These are phyloP conservation scores for Dryocosmus kuriphilus DNA, from an alignment of 2,888 invertebrate species.

Conservation along the genomic window DNA sequence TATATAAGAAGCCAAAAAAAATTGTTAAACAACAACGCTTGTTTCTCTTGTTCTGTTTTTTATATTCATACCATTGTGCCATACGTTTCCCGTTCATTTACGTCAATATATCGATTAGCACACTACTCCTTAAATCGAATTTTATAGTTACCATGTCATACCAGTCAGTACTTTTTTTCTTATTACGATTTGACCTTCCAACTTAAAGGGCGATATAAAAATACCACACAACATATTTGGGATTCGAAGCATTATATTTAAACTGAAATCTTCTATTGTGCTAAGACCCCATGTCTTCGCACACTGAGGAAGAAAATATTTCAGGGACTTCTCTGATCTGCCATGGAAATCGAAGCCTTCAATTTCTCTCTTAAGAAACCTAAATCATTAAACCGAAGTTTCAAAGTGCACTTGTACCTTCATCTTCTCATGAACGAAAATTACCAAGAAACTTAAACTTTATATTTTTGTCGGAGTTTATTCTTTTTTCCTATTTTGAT, in stretches of 20 bases:
- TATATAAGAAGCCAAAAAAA: slow-evolving; percentile 9
- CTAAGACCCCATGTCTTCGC: neutral
- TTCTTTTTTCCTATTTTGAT: neutral
- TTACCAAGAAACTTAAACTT: neutral
- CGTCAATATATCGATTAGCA: neutral
- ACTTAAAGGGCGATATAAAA: neutral
- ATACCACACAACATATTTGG: neutral
- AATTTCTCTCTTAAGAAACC: neutral
- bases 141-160: slow-evolving; percentile 21
- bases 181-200: slow-evolving; percentile 23
- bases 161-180: slow-evolving; percentile 31
- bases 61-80: neutral
- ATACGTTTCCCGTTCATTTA: neutral
- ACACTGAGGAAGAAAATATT: neutral
- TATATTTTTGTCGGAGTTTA: neutral
- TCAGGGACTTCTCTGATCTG: neutral
- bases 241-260: slow-evolving; percentile 6
- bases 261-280: neutral
- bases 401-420: slow-evolving; percentile 21
- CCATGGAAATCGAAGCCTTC: neutral
- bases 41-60: neutral
- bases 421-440: neutral
- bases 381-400: neutral
- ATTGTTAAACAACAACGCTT: slow-evolving; percentile 9
- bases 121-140: slow-evolving; percentile 1